Evolutionary conservation across 35 echinoderm and acorn worm genomes (phyloP).

Genomic region (Chiridota heheva): DNA sequence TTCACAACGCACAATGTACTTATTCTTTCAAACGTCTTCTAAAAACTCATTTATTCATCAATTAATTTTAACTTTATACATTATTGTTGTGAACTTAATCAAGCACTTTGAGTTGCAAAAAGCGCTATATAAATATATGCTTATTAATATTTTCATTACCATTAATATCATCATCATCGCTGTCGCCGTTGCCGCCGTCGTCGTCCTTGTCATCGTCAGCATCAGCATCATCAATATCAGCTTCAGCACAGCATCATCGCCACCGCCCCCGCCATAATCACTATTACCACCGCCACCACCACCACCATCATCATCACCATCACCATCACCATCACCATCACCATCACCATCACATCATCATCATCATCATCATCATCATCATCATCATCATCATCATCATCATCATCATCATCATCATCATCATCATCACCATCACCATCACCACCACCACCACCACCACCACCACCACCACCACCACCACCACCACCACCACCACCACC

Average conservation of each 20-base stretch:
- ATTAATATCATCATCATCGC: background rate
- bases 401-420: background rate
- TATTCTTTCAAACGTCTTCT: background rate
- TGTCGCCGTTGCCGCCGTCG: slow-evolving; percentile 2
- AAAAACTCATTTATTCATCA: background rate
- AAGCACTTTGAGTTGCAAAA: background rate
- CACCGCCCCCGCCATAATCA: background rate
- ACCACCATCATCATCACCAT: background rate
- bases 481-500: background rate
- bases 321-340: background rate
- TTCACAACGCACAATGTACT: too few relatives aligned
- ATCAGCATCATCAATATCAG: background rate
- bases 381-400: background rate
- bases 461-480: background rate
- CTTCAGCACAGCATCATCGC: background rate
- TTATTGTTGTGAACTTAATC: too few relatives aligned
- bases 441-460: background rate
- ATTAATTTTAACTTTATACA: too few relatives aligned
- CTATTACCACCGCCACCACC: background rate
- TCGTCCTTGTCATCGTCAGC: slow-evolving; percentile 4
- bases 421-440: background rate
- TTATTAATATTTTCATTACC: background rate
- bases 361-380: background rate
- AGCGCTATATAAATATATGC: too few relatives aligned
- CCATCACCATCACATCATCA: too few relatives aligned